Evolutionary conservation across 2,888 invertebrate species (phyloP).

Genomic region (Allygus modestus): DNA sequence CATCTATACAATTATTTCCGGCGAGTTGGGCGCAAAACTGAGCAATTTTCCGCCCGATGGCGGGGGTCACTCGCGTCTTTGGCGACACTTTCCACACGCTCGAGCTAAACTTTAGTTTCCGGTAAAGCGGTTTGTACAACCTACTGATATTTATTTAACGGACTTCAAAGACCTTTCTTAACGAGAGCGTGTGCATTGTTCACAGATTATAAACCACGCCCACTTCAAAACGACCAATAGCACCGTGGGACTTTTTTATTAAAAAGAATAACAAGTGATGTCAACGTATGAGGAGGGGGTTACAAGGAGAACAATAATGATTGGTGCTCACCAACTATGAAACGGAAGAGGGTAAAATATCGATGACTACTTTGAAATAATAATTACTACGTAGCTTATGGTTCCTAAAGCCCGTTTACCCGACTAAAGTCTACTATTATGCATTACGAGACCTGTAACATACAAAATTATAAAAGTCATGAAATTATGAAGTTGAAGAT

Average conservation of each 20-base stretch:
- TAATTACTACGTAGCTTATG: too few species aligned
- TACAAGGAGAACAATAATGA: neutral
- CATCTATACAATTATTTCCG: conserved; percentile 13
- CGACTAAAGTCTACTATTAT: too few species aligned
- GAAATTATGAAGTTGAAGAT: too few species aligned
- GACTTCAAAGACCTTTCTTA: conserved; percentile 30
- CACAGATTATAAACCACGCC: conserved; percentile 12
- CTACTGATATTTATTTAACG: conserved; percentile 32
- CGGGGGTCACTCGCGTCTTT: neutral
- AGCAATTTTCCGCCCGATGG: conserved; percentile 50
- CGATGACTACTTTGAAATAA: too few species aligned
- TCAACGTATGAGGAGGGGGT: neutral
- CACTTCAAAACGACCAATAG: conserved; percentile 16
- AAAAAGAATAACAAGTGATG: neutral
- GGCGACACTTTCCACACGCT: conserved; percentile 23
- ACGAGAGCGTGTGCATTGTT: neutral
- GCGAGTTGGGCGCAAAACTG: conserved; percentile 9
- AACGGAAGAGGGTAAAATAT: too few species aligned
- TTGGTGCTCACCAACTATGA: conserved; percentile 36
- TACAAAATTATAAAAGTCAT: too few species aligned
- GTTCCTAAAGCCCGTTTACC: too few species aligned
- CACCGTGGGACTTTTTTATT: neutral
- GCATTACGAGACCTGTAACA: too few species aligned
- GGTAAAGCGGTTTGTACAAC: neutral
- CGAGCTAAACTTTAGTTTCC: neutral